Evolutionary conservation across 1,140 invertebrate genomes (phyloP).

Genomic region (Euglossa dilemma): DNA sequence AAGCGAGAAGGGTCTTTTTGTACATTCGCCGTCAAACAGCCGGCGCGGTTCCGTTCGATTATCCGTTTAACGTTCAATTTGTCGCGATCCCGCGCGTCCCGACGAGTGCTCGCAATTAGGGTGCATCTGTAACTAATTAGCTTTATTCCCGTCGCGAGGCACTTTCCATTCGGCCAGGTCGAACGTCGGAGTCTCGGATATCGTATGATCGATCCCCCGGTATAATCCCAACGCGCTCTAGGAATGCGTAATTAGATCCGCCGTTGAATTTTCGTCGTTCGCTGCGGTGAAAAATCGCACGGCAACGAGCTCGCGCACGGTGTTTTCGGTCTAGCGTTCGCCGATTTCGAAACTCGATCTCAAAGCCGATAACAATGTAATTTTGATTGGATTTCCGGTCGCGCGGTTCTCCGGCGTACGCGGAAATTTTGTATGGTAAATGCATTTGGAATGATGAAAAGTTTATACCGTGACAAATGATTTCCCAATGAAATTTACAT

Average conservation of each 20-base stretch:
- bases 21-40: background rate
- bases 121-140: slow-evolving; percentile 47
- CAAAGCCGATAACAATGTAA: slow-evolving; percentile 23
- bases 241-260: slow-evolving; percentile 8
- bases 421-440: slow-evolving; percentile 20
- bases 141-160: slow-evolving; percentile 13
- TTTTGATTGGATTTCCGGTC: slow-evolving; percentile 16
- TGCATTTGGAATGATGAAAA: slow-evolving; percentile 38
- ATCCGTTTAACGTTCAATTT: background rate
- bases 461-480: slow-evolving; percentile 45
- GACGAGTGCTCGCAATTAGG: background rate
- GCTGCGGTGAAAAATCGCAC: background rate
- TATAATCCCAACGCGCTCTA: background rate
- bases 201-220: slow-evolving; percentile 58
- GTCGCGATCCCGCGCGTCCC: background rate
- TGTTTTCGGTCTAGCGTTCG: background rate
- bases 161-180: too few relatives aligned
- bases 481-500: slow-evolving; percentile 48
- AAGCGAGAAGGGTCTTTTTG: background rate
- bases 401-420: background rate
- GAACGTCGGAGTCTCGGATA: background rate
- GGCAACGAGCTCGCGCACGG: too few relatives aligned
- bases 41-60: background rate
- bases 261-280: too few relatives aligned
- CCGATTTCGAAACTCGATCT: slow-evolving; percentile 27